Evolutionary conservation across 2,113 vertebrate species (phyloP).

Genomic region (Bos indicus): DNA sequence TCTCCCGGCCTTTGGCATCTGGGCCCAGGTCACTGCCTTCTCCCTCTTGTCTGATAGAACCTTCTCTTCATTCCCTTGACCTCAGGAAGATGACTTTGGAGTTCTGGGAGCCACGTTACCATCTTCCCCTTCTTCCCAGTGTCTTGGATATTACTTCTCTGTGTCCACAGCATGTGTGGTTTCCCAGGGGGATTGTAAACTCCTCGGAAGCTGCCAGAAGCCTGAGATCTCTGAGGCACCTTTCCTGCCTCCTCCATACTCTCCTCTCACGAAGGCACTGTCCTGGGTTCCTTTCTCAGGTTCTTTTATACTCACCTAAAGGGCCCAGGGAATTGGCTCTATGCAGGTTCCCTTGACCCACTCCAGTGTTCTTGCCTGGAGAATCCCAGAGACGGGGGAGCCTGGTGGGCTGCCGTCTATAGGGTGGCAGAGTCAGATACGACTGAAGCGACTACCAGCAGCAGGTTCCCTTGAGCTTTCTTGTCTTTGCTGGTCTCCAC

Average conservation of each 20-base stretch:
- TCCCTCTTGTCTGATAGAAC: not conserved
- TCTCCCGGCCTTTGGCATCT: not conserved
- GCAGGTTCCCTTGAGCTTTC: not conserved
- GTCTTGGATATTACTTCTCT: not conserved
- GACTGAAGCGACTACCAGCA: no score
- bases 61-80: no score
- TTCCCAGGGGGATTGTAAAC: not conserved
- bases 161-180: fast-evolving
- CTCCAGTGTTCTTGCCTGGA: no score
- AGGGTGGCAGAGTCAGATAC: no score
- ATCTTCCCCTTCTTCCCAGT: not conserved
- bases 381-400: no score
- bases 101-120: not conserved
- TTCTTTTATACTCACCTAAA: not conserved
- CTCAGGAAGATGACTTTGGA: not conserved
- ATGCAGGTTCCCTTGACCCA: not conserved
- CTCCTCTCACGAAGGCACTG: fast-evolving
- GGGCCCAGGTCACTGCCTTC: not conserved
- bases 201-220: not conserved
- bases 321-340: no score
- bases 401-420: no score
- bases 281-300: not conserved
- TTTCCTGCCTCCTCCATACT: not conserved
- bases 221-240: not conserved
- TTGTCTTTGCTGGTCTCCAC: not conserved